A percentile compares a stretch with the other conserved stretches of the same genome.
Evolutionary conservation across 2,888 invertebrate species (phyloP).

Genomic region (Acrobasis repandana): DNA sequence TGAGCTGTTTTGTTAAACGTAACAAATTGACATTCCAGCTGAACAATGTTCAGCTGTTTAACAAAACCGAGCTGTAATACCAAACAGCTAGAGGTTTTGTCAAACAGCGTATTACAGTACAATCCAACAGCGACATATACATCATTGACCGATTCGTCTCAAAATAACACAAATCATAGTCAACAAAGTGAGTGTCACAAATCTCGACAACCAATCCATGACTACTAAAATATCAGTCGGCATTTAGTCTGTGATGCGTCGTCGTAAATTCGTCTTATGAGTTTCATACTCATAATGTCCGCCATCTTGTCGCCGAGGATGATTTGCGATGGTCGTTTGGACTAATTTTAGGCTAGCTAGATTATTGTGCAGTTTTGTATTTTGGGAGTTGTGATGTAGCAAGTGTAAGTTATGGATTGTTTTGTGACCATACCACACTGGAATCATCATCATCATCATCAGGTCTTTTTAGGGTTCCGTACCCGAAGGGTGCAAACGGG

Average conservation of each 20-base stretch:
- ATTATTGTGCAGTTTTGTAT: conserved; percentile 8
- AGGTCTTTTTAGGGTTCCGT: no score
- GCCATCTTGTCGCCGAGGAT: conserved; percentile 20
- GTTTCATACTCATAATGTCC: conserved; percentile 6
- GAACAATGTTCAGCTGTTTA: no score
- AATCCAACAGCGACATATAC: no score
- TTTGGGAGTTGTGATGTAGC: not conserved
- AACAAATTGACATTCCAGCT: no score
- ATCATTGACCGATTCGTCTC: not conserved
- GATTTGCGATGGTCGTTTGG: conserved; percentile 14
- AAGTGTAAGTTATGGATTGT: no score
- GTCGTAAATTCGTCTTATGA: conserved; percentile 10
- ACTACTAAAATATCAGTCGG: conserved; percentile 13
- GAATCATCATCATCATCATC: no score
- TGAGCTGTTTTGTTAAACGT: no score
- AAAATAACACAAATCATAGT: not conserved
- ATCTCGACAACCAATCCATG: conserved; percentile 9
- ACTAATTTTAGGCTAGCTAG: not conserved
- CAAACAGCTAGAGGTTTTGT: no score
- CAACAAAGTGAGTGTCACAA: conserved; percentile 9
- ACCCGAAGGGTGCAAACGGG: no score
- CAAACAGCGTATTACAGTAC: no score
- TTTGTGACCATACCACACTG: no score
- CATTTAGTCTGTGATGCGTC: not conserved
- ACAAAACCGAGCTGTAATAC: no score